Base-by-base conservation (phyloP, 2,888 invertebrate species). In the Metellina segmentata region DNA sequence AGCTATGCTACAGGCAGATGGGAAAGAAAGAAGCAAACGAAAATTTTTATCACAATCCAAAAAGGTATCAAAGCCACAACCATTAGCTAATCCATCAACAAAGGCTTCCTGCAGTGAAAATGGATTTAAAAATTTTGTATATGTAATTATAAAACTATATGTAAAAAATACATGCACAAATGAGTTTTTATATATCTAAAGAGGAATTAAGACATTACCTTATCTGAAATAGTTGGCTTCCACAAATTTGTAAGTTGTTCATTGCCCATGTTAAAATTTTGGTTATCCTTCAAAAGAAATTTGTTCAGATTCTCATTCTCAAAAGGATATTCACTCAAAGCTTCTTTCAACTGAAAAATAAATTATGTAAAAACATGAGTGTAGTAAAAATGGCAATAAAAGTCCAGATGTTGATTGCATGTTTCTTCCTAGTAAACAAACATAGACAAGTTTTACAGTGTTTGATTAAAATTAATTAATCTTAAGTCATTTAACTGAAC, bases 61-160 rank as follows among this genome's bases (percentile, higher is more conserved):
- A 11, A 91, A 61, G 8, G 4, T 20, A 72, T 83, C 51, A 72
- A 91, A 83, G n/a, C 91, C 91, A 53, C 78, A 72, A 20, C 87
- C 91, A 83, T 83, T 91, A 2, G 83, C 83, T 48, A 91, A 71
- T 20, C 79, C 83, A 20, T 91, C 91, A 83, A 91, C 79, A 82
- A 83, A 77, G 16, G 91, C 91, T 13, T 83, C 87, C 91, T 91
- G 52, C 19, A 87, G 86, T 8, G 8, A 51, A 74, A 74, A 74
- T 5, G 74, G 20, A 48, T 34, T n/a, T 77, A 13, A 48, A 7
- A 19, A 77, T 74, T 19, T 74, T 19, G 11, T 34, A 9, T 6
- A 74, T 34, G 19, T 19, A 34, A 74, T 34, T 9, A 4, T 72
- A n/a, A n/a, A 72, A 72, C 8, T 34, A 74, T 19, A 34, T 7